These are phyloP conservation scores for Catharus fuscescens DNA, from an alignment of 2,113 vertebrate genomes.

Conservation along the genomic window DNA sequence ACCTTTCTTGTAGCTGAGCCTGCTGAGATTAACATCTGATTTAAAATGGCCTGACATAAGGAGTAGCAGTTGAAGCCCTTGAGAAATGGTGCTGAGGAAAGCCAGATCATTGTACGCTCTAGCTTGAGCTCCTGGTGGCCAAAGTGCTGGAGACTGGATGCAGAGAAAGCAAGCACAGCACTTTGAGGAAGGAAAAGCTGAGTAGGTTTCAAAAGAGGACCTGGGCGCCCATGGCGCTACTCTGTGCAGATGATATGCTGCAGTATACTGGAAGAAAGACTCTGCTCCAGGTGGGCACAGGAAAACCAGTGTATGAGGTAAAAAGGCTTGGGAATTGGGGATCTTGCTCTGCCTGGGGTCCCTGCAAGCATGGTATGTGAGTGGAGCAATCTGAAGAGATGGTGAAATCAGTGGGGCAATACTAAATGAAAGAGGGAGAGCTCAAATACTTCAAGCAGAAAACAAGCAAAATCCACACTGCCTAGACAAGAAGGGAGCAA, in stretches of 20 bases:
- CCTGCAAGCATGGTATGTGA: neutral
- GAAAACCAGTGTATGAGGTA: fast-evolving
- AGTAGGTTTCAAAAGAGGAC: neutral
- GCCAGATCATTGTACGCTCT: neutral
- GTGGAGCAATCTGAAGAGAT: neutral
- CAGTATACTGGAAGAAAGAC: neutral
- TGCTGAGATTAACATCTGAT: neutral
- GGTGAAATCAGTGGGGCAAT: neutral
- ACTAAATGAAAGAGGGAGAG: neutral
- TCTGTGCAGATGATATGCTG: neutral
- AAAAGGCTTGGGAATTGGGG: neutral
- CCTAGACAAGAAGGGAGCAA: neutral
- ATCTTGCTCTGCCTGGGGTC: neutral
- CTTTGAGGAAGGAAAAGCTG: neutral
- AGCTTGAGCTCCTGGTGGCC: neutral
- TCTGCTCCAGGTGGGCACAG: neutral
- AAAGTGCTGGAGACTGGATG: neutral
- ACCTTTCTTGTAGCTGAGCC: neutral
- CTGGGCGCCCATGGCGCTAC: neutral
- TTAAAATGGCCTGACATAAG: neutral
- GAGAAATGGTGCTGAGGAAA: neutral
- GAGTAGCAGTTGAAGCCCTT: neutral
- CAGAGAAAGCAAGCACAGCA: neutral
- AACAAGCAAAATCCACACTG: neutral
- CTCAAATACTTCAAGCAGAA: neutral